A percentile compares a stretch with the other conserved stretches of the same genome.
Conservation (phyloP, 2,888 invertebrate species). For the Allacma fusca region DNA sequence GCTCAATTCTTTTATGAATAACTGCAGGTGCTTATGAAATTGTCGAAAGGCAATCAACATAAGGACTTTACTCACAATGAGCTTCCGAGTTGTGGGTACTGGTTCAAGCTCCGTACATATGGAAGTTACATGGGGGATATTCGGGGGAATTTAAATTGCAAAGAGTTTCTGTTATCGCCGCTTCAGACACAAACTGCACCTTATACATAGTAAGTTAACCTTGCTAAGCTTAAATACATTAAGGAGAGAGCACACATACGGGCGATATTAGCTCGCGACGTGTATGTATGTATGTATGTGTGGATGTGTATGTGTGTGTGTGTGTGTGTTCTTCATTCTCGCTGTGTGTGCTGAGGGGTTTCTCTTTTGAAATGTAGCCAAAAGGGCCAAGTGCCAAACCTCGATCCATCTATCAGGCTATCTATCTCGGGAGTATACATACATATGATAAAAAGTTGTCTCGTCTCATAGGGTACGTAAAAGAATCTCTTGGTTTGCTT, state of each 20-base stretch:
- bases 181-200: no score
- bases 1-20: no score
- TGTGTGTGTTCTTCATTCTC: background rate
- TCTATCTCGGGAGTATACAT: slow-evolving; percentile 24
- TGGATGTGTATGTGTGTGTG: background rate
- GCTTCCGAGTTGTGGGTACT: no score
- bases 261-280: background rate
- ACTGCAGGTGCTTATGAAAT: no score
- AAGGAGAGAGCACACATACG: background rate
- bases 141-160: no score
- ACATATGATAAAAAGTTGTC: background rate
- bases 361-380: slow-evolving; percentile 55
- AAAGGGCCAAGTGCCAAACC: slow-evolving; percentile 58
- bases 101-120: no score
- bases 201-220: background rate
- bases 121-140: no score
- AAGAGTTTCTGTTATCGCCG: no score
- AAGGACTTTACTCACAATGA: no score
- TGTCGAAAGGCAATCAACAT: no score
- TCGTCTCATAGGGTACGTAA: background rate
- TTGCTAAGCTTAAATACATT: background rate
- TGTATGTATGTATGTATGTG: background rate
- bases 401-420: slow-evolving; percentile 34
- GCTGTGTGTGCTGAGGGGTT: background rate
- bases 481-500: no score